Evolutionary conservation across 2,797 vertebrate species (phyloP).

Genomic region (Paguma larvata): DNA sequence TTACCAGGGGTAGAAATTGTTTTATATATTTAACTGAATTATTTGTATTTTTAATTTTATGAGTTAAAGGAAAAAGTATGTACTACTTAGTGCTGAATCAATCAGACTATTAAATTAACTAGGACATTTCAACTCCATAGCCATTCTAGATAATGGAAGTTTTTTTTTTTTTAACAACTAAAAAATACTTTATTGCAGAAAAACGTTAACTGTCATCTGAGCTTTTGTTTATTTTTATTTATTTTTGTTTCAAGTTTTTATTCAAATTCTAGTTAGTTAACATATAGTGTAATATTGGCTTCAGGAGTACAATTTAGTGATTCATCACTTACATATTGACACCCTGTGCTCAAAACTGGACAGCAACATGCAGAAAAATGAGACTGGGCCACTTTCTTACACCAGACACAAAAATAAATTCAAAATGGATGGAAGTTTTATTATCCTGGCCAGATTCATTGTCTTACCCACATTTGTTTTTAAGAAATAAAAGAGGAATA

Average conservation of each 20-base stretch:
- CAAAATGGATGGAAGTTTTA: background rate
- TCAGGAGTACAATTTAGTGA: background rate
- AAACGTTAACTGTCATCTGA: background rate
- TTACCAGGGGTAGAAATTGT: slow-evolving; percentile 18
- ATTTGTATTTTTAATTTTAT: slow-evolving; percentile 64
- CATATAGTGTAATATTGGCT: background rate
- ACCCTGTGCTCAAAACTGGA: background rate
- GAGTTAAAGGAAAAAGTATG: background rate
- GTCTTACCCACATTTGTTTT: background rate
- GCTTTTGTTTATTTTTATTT: background rate
- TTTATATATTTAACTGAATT: slow-evolving; percentile 44
- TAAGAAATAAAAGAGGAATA: slow-evolving; percentile 2
- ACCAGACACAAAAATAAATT: background rate
- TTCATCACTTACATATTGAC: background rate
- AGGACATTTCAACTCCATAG: slow-evolving; percentile 6
- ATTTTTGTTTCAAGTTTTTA: background rate
- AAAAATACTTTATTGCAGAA: background rate
- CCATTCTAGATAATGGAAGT: slow-evolving; percentile 22
- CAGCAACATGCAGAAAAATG: background rate
- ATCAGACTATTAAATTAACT: slow-evolving; percentile 39
- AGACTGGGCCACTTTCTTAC: background rate
- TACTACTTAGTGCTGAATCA: slow-evolving; percentile 39
- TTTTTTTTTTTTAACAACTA: background rate
- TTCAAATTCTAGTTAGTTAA: background rate
- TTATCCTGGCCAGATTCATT: slow-evolving; percentile 5